Base-by-base conservation (phyloP, 2,888 invertebrate species). In the Pseudococcus viburni region DNA sequence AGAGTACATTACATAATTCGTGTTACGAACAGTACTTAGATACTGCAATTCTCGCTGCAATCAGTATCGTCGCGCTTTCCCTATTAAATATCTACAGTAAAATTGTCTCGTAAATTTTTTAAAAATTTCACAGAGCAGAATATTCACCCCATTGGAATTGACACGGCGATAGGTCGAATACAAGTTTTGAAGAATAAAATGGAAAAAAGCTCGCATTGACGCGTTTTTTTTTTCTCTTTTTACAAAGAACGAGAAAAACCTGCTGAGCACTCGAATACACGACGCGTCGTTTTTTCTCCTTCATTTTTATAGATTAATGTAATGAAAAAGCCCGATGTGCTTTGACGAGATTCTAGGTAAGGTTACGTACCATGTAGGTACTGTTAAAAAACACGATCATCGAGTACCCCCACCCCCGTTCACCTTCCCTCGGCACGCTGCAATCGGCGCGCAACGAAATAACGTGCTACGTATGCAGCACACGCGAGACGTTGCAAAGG, bases 391-490 rank as follows among this genome's bases (percentile, higher is more conserved):
- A 22, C 22, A 64, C 64, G 64, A 64, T 64, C 64, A 64, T 22
- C 64, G 22, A 64, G 22, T 15, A 64, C 26, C 55, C 22, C 64
- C 11, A n/a, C 6, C 17, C 2, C 64, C 9, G 11, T 9, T 22
- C 11, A 1, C 7, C 59, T 59, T 33, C 26, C 1, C 19, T 0
- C 5, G 19, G 11, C 64, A 22, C 19, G 19, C 8, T 9, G 22
- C 19, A 22, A 64, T 7, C 17, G 15, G n/a, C n/a, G n/a, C n/a
- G 8, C n/a, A 59, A n/a, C 12, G n/a, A 73, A 73, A 73, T 73
- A 33, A 73, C 73, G 73, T 73, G 73, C 33, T 73, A 73, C 73
- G 73, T 73, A 73, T 73, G 73, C 73, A 19, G 33, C 33, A 73
- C 73, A 73, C 73, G 73, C 73, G 33, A 73, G 17, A 73, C 73